Base-by-base conservation (phyloP, 2,888 invertebrate genomes). In the Stenodema calcarata region DNA sequence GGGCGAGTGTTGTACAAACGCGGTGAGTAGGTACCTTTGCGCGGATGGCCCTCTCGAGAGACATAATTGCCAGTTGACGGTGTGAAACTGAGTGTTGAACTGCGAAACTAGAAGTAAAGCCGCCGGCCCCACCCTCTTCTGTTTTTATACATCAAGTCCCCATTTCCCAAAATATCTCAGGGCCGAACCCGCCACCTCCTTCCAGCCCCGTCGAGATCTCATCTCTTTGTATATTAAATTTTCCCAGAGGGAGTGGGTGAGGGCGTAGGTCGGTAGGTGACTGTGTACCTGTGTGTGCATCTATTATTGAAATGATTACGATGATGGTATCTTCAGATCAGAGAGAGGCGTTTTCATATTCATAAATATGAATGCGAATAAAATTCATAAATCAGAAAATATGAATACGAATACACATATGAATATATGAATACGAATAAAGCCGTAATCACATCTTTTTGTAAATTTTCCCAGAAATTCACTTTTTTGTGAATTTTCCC, bases 1-100 rank as follows among this genome's bases (percentile, higher is more conserved):
- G 23, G 62, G 62, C 62, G 62, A 62, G 23, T n/a, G n/a, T 35
- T 35, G 62, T 9, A 23, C 27, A 23, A 23, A 62, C 23, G 62
- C 62, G 62, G 62, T 62, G 1, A 27, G 54, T 76, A 12, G 93
- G 93, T 92, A 97, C 96, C 95, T 97, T 97, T 91, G 95, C 95
- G 92, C 95, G 95, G 93, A 97, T 96, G 94, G 95, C 95, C 93
- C 97, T 95, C 95, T 97, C 96, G 92, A 97, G 94, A 95, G 97
- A 96, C 97, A 97, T 97, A 91, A 92, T 93, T 54, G 27, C n/a
- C 23, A n/a, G 41, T 76, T 23, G 16, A 76, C 41, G 35, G 41
- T 11, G 30, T 14, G 76, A 23, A 42, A 35, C 76, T 76, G 35
- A 41, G 41, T 78, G 78, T 78, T 6, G 42, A 78, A 27, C 44